These are phyloP conservation scores for Mustela nigripes DNA, from an alignment of 2,113 vertebrate genomes.

Conservation along the genomic window DNA sequence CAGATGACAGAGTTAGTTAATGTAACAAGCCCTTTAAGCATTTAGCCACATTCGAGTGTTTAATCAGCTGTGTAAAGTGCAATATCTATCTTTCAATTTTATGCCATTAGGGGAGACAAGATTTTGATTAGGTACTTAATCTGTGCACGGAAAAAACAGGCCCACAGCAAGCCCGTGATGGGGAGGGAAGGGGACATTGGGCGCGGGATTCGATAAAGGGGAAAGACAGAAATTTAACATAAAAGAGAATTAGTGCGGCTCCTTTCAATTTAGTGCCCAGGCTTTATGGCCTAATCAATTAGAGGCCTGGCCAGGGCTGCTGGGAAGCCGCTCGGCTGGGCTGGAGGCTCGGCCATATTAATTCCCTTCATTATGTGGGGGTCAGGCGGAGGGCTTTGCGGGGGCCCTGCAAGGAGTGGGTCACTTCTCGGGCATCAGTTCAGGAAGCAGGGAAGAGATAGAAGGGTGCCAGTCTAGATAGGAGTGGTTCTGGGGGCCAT, in stretches of 20 bases:
- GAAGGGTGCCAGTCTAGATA: slow-evolving; percentile 24
- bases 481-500: background rate
- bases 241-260: slow-evolving; percentile 94
- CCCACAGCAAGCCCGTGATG: slow-evolving; percentile 90
- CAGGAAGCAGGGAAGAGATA: slow-evolving; percentile 33
- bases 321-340: slow-evolving; percentile 88
- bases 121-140: slow-evolving; percentile 98
- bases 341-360: slow-evolving; percentile 91
- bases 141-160: slow-evolving; percentile 92
- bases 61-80: slow-evolving; percentile 98
- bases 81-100: slow-evolving; percentile 98
- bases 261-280: slow-evolving; percentile 93
- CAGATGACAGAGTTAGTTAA: slow-evolving; percentile 93
- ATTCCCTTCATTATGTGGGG: slow-evolving; percentile 91
- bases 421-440: slow-evolving; percentile 80
- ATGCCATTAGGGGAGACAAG: slow-evolving; percentile 96
- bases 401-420: slow-evolving; percentile 84
- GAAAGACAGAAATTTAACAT: slow-evolving; percentile 94
- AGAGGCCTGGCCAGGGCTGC: slow-evolving; percentile 90
- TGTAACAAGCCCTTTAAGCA: slow-evolving; percentile 93
- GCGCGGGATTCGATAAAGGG: slow-evolving; percentile 91
- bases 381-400: slow-evolving; percentile 89
- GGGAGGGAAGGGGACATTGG: slow-evolving; percentile 90
- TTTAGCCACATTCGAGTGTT: slow-evolving; percentile 93
- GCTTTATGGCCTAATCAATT: slow-evolving; percentile 94